phyloP scores from a whole-genome alignment of 2,797 vertebrate genomes.

The Denticeps clupeoides region DNA sequence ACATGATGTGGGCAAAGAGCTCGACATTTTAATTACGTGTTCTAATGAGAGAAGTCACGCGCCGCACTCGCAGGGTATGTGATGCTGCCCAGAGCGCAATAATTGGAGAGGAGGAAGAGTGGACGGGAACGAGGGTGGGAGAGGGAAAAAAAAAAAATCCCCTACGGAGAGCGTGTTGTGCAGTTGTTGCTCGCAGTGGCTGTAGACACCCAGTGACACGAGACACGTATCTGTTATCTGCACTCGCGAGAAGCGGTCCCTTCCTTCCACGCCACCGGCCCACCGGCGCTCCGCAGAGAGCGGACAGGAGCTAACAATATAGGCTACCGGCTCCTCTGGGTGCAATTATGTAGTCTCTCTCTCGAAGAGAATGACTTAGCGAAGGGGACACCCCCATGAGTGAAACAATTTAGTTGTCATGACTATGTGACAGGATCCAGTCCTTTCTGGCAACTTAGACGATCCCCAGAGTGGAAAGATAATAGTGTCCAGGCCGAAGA shows the following conservation, averaged over 20 bases:
- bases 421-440: constrained; percentile 63
- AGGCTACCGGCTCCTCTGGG: constrained; percentile 61
- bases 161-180: too few species aligned
- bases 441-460: constrained; percentile 62
- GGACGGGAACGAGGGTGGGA: too few species aligned
- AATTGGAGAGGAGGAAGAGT: constrained; percentile 1
- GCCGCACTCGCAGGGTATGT: too few species aligned
- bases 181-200: not conserved
- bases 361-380: constrained; percentile 34
- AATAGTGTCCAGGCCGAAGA: constrained; percentile 72
- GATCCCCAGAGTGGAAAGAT: constrained; percentile 74
- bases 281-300: too few species aligned
- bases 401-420: constrained; percentile 71
- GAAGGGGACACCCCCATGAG: constrained; percentile 55
- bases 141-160: too few species aligned
- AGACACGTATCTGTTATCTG: constrained; percentile 2
- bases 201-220: not conserved
- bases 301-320: constrained; percentile 49
- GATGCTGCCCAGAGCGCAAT: not conserved
- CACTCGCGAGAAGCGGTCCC: not conserved
- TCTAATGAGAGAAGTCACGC: not conserved
- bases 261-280: too few species aligned
- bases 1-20: constrained; percentile 1
- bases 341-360: constrained; percentile 49
- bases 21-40: constrained; percentile 4